Evolutionary conservation across 1,140 invertebrate species (phyloP), one percentile per base, ranked within the genome.

Genomic region (Drepana arcuata): DNA sequence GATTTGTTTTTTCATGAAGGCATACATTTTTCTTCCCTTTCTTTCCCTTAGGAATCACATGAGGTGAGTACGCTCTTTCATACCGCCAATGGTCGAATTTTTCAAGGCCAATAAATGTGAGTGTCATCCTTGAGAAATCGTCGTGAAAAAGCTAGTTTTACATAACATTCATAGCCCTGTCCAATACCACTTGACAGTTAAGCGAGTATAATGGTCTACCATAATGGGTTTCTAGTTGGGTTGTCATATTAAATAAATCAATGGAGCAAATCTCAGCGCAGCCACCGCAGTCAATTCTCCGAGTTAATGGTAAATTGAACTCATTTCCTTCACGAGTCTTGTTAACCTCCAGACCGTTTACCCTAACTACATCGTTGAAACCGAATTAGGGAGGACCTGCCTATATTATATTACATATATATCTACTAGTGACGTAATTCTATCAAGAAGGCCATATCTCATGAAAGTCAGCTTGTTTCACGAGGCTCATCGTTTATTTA

Each of bases 251-350:
- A 53, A 58, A 50, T 59, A 54, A 59, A 41, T 53, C 38, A 53
- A 61, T 56, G 50, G 47, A 59, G 48, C 33, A 45, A 46, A 36
- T 34, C 34, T 38, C 30, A 44, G 41, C 41, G 44, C 57, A 45
- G 2, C 24, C 2, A 2, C 27, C 35, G 34, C 40, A 61, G 40
- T 53, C 50, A 67, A 65, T 72, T 71, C 55, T 25, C 60, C 55
- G 54, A 70, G 66, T 66, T 63, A 72, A 68, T 70, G 54, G 54
- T 61, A 65, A 72, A 68, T 68, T 66, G 64, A 68, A 63, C 50
- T 62, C 64, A 64, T 70, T 75, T 72, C 66, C 64, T 62, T 44
- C 41, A 51, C 48, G 52, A 59, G 29, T 43, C 37, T 23, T 25
- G 23, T 14, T 27, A 33, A 52, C 39, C 50, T 47, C 29, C 29